These are phyloP conservation scores for Apostichopus japonicus DNA, from an alignment of 35 echinoderm and acorn worm species.

Conservation along the genomic window DNA sequence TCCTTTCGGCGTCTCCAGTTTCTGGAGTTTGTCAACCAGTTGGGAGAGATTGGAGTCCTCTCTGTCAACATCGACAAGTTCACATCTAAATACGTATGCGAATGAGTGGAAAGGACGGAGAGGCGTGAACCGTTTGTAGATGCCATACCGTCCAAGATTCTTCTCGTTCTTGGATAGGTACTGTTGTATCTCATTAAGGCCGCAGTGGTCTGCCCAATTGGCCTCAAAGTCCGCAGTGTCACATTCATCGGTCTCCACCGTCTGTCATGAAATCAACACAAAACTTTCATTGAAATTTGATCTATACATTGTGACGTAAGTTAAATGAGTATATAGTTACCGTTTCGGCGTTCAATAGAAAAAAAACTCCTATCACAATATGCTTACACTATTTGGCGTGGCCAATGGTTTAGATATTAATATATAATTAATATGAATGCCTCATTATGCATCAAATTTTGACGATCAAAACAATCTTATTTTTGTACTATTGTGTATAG, in stretches of 20 bases:
- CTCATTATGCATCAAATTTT: too few species aligned
- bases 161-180: not conserved
- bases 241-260: conserved; percentile 9
- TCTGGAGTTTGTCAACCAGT: conserved; percentile 18
- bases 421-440: too few species aligned
- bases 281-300: not conserved
- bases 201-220: conserved; percentile 42
- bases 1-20: not conserved
- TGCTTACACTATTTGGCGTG: too few species aligned
- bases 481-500: too few species aligned
- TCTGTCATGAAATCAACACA: not conserved
- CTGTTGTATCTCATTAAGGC: conserved; percentile 37
- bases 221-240: conserved; percentile 46
- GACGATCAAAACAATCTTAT: too few species aligned
- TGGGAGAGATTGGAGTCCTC: not conserved
- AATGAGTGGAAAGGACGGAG: conserved; percentile 45
- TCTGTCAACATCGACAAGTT: conserved; percentile 15
- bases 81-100: conserved; percentile 41
- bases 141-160: conserved; percentile 39
- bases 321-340: too few species aligned
- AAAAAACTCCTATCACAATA: too few species aligned
- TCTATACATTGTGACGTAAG: too few species aligned
- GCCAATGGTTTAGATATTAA: too few species aligned
- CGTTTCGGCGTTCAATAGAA: too few species aligned
- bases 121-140: conserved; percentile 67